phyloP scores from a whole-genome alignment of 2,797 vertebrate genomes.

The Melanotaenia boesemani region DNA sequence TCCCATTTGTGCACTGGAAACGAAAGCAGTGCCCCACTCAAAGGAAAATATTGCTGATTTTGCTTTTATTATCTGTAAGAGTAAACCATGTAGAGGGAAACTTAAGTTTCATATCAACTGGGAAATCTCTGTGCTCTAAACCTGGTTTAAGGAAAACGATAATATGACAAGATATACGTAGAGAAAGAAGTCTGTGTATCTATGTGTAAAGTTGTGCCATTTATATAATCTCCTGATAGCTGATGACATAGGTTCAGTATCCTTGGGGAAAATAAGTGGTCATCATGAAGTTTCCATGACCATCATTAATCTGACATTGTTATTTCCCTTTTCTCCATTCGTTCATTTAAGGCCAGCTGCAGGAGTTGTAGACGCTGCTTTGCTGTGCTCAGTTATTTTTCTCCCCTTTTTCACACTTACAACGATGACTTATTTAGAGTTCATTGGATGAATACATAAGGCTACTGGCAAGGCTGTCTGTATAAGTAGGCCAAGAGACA shows the following conservation, averaged over 20 bases:
- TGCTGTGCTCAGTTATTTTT: conserved; percentile 51
- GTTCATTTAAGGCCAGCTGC: conserved; percentile 69
- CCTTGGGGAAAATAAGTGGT: conserved; percentile 55
- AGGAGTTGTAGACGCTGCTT: conserved; percentile 40
- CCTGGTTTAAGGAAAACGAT: conserved; percentile 46
- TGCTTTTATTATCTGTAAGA: conserved; percentile 32
- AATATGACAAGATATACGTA: not conserved
- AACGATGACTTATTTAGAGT: conserved; percentile 79
- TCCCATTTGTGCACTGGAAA: conserved; percentile 25
- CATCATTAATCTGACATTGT: conserved; percentile 78
- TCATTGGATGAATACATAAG: conserved; percentile 76
- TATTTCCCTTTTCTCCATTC: conserved; percentile 63
- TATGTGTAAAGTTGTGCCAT: conserved; percentile 46
- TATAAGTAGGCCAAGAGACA: conserved; percentile 74
- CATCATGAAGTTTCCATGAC: conserved; percentile 71
- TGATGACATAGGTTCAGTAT: conserved; percentile 81
- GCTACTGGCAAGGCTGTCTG: conserved; percentile 73
- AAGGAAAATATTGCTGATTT: conserved; percentile 31
- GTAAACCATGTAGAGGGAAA: conserved; percentile 9
- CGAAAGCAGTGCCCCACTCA: conserved; percentile 12
- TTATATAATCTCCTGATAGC: conserved; percentile 52
- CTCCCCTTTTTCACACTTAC: conserved; percentile 60
- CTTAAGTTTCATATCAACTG: conserved; percentile 54
- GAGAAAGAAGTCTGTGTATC: conserved; percentile 23
- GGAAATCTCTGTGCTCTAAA: conserved; percentile 37